Evolutionary conservation across 2,113 vertebrate genomes (phyloP).

Genomic region (Sarotherodon lohbergeri): DNA sequence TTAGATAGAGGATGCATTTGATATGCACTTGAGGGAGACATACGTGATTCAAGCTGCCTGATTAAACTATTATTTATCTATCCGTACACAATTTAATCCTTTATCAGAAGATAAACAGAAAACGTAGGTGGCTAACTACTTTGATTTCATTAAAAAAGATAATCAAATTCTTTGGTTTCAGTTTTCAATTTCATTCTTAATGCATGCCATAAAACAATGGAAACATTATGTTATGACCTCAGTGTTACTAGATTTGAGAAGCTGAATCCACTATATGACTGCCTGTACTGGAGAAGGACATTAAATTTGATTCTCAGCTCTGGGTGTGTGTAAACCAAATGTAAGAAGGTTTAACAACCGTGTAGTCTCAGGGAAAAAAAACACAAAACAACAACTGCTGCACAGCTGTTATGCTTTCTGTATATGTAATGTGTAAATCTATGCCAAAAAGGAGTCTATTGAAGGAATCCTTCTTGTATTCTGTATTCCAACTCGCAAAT

Average conservation of each 20-base stretch:
- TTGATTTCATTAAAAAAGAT: not conserved
- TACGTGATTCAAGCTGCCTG: not conserved
- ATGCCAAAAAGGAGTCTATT: not conserved
- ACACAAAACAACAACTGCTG: not conserved
- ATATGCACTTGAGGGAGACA: not conserved
- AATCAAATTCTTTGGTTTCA: not conserved
- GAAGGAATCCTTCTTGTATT: not conserved
- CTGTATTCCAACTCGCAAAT: not conserved
- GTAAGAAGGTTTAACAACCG: not conserved
- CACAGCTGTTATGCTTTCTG: not conserved
- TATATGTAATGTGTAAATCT: not conserved
- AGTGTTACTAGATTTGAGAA: not conserved
- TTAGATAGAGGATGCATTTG: not conserved
- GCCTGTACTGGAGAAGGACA: not conserved
- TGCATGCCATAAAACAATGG: not conserved
- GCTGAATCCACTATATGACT: not conserved
- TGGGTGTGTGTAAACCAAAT: not conserved
- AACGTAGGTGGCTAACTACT: not conserved
- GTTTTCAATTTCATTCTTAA: not conserved
- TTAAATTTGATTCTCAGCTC: not conserved
- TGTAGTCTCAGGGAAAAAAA: not conserved
- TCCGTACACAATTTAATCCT: not conserved
- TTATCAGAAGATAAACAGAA: not conserved
- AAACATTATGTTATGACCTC: not conserved
- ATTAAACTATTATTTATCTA: not conserved